phyloP scores from a whole-genome alignment of 2,797 vertebrate genomes.

The Lycodopsis pacificus region DNA sequence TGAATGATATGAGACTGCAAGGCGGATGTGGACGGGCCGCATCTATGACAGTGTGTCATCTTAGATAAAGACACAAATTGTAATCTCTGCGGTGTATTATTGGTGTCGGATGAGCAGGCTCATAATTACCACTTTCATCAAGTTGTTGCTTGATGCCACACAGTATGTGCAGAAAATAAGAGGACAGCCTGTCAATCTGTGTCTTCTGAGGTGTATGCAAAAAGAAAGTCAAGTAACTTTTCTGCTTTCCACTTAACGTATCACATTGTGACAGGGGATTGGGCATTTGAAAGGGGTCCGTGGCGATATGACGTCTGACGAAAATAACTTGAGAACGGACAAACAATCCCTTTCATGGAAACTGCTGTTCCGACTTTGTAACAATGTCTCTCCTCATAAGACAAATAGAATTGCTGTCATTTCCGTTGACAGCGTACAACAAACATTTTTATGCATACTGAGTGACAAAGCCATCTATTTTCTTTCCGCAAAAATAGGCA shows the following conservation, averaged over 20 bases:
- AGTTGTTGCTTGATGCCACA: constrained; percentile 44
- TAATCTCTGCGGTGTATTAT: constrained; percentile 55
- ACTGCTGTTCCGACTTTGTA: constrained; percentile 75
- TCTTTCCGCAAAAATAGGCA: constrained; percentile 78
- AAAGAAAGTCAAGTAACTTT: constrained; percentile 48
- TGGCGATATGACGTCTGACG: constrained; percentile 62
- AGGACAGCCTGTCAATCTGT: constrained; percentile 26
- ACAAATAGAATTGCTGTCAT: constrained; percentile 83
- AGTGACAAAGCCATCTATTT: constrained; percentile 85
- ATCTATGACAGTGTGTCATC: constrained; percentile 67
- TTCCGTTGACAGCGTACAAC: constrained; percentile 79
- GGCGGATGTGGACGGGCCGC: constrained; percentile 54
- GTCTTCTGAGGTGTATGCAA: constrained; percentile 16
- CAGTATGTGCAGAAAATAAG: constrained; percentile 10
- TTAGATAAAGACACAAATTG: constrained; percentile 67
- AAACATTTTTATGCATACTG: constrained; percentile 82
- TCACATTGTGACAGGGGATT: constrained; percentile 61
- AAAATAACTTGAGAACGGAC: constrained; percentile 76
- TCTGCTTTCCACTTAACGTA: constrained; percentile 65
- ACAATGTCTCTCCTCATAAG: constrained; percentile 75
- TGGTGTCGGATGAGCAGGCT: constrained; percentile 58
- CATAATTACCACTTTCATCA: constrained; percentile 72
- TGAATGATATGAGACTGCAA: constrained; percentile 65
- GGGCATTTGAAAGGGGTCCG: constrained; percentile 62
- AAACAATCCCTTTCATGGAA: constrained; percentile 73